Evolutionary conservation across 2,797 vertebrate genomes (phyloP).

Genomic region (Danio kyathit): DNA sequence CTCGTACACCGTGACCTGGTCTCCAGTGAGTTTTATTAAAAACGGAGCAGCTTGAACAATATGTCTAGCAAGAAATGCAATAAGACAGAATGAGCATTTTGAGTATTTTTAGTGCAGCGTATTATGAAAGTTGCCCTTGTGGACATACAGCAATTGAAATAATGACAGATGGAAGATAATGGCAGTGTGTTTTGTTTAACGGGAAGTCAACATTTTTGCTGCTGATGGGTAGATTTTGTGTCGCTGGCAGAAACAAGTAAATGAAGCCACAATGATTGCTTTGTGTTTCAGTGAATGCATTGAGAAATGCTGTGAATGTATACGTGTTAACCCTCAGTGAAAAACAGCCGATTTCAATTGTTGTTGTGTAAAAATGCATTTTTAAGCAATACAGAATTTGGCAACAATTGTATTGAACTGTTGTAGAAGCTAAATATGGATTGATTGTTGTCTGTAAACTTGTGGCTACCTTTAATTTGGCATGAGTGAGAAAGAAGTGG

Average conservation of each 20-base stretch:
- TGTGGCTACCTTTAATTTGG: neutral
- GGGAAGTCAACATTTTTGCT: slow-evolving; percentile 24
- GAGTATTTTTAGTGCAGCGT: slow-evolving; percentile 17
- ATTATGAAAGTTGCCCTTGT: slow-evolving; percentile 7
- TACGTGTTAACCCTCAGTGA: slow-evolving; percentile 30
- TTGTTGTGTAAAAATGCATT: neutral
- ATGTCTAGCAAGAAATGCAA: neutral
- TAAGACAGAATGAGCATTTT: neutral
- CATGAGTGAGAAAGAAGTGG: slow-evolving; percentile 16
- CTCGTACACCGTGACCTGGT: slow-evolving; percentile 8
- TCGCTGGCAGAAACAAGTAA: neutral
- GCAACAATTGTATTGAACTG: neutral
- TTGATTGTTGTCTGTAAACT: neutral
- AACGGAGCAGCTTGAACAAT: neutral
- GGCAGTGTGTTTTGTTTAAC: slow-evolving; percentile 7
- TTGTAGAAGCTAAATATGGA: slow-evolving; percentile 10
- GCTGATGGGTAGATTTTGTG: slow-evolving; percentile 3
- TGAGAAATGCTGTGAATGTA: slow-evolving; percentile 13
- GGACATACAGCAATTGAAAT: slow-evolving; percentile 16
- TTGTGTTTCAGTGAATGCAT: slow-evolving; percentile 6
- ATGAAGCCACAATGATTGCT: slow-evolving; percentile 26
- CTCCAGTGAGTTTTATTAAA: slow-evolving; percentile 16
- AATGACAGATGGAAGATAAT: slow-evolving; percentile 25
- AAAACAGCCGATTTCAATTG: neutral
- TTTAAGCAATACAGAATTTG: neutral